Evolutionary conservation across 2,888 invertebrate genomes (phyloP), one percentile per base, ranked within the genome.

Genomic region (Aspidapion aeneum): DNA sequence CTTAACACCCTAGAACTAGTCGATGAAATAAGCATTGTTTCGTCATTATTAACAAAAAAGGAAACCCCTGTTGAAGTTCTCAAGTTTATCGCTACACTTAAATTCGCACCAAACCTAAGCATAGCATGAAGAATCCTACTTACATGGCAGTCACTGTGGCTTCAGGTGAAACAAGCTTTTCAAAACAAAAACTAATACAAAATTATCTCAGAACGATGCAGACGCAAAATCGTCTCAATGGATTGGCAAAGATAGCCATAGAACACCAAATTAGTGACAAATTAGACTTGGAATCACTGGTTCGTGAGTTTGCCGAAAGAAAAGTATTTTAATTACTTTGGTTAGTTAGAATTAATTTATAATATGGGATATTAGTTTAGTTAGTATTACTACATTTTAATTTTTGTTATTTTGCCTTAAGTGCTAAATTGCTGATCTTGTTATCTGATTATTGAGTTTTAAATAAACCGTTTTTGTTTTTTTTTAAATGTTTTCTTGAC

Each of bases 181-280:
- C 60, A 49, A 69, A 69, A 63, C 58, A 68, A 55, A 69, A 68
- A 66, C 51, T 70, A 57, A 70, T 70, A 51, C 66, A 68, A 66
- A 68, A 66, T 35, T 66, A 61, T 63, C 60, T 68, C 55, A 58
- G 62, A 49, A 63, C 64, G 22, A 67, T 63, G 20, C 67, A 58
- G 49, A 22, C 58, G 16, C 66, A 67, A 64, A 58, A 66, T 49
- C 48, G 58, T 52, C 54, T 66, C 18, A 60, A 48, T 52, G 57
- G 60, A 21, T 58, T 68, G 21, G 66, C 68, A 16, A 65, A 58
- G 35, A 55, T 68, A 22, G 22, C 63, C 20, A 66, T 66, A 35
- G 63, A 66, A 35, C 56, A 59, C 35, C 58, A 49, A 19, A 49
- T 58, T 12, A n/a, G 18, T 51, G 35, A 48, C 17, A 58, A 51